These are phyloP conservation scores for Formica exsecta DNA, from an alignment of 1,140 invertebrate species.

Conservation along the genomic window DNA sequence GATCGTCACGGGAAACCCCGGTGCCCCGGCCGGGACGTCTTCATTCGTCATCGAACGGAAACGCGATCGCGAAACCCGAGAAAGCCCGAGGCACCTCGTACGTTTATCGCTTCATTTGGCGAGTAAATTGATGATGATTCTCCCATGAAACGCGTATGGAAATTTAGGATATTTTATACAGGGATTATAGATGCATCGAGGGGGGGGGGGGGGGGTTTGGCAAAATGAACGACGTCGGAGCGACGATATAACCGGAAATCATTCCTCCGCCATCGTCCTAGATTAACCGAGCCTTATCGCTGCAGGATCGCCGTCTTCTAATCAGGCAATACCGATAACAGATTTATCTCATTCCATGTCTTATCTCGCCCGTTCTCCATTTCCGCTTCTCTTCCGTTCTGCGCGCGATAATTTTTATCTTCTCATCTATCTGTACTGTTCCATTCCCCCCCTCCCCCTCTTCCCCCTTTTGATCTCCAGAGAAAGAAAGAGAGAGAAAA, in stretches of 20 bases:
- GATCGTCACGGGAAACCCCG: slow-evolving; percentile 77
- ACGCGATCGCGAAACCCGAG: slow-evolving; percentile 44
- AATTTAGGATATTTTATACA: not conserved
- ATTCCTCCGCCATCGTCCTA: not conserved
- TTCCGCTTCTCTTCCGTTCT: slow-evolving; percentile 66
- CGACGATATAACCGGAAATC: slow-evolving; percentile 46
- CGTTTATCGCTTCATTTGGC: slow-evolving; percentile 50
- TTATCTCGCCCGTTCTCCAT: slow-evolving; percentile 51
- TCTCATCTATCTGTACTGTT: slow-evolving; percentile 56
- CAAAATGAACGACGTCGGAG: not conserved
- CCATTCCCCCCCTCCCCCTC: too few relatives aligned
- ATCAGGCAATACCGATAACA: slow-evolving; percentile 53
- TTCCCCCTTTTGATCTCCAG: not conserved
- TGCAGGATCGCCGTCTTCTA: slow-evolving; percentile 37
- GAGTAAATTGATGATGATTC: slow-evolving; percentile 27
- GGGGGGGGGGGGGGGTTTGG: too few relatives aligned
- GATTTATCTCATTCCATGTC: slow-evolving; percentile 33
- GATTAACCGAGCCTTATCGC: slow-evolving; percentile 38
- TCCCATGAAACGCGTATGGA: not conserved
- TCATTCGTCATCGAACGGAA: slow-evolving; percentile 57
- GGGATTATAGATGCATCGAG: not conserved
- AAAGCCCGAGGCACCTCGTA: slow-evolving; percentile 5
- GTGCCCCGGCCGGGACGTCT: slow-evolving; percentile 60
- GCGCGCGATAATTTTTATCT: slow-evolving; percentile 70
- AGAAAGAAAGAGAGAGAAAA: not conserved